A percentile compares a stretch with the other conserved stretches of the same genome.
These are phyloP conservation scores for Aelia acuminata DNA, from an alignment of 2,888 invertebrate species.

Conservation along the genomic window DNA sequence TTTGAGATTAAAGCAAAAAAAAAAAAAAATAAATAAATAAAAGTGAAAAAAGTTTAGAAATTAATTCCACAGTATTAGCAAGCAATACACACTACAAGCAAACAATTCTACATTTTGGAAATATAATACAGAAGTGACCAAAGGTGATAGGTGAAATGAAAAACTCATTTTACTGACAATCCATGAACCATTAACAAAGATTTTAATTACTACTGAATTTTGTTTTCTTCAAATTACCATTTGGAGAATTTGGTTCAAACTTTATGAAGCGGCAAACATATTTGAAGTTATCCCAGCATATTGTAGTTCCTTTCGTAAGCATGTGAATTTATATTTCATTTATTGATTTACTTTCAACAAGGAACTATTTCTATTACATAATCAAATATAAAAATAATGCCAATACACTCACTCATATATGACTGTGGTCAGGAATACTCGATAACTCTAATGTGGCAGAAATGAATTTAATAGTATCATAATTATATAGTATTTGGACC, in stretches of 20 bases:
- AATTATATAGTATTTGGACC: too few species aligned
- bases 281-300: slow-evolving; percentile 64
- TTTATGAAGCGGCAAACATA: slow-evolving; percentile 56
- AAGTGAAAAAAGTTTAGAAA: not conserved
- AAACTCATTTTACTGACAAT: not conserved
- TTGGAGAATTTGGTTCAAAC: slow-evolving; percentile 56
- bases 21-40: not conserved
- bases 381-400: not conserved
- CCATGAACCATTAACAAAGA: not conserved
- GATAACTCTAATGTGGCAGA: not conserved
- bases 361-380: slow-evolving; percentile 19
- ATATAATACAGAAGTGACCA: not conserved
- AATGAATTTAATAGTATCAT: too few species aligned
- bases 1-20: slow-evolving; percentile 39
- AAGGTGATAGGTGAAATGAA: not conserved
- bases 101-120: not conserved
- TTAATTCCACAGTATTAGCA: not conserved
- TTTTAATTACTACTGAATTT: not conserved
- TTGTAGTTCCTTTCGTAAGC: slow-evolving; percentile 60
- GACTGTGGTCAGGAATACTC: not conserved
- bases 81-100: slow-evolving; percentile 17
- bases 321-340: slow-evolving; percentile 44
- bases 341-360: slow-evolving; percentile 26
- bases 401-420: not conserved
- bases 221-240: slow-evolving; percentile 54